Conservation (phyloP, 2,113 vertebrate genomes). For the Amphiprion ocellaris region DNA sequence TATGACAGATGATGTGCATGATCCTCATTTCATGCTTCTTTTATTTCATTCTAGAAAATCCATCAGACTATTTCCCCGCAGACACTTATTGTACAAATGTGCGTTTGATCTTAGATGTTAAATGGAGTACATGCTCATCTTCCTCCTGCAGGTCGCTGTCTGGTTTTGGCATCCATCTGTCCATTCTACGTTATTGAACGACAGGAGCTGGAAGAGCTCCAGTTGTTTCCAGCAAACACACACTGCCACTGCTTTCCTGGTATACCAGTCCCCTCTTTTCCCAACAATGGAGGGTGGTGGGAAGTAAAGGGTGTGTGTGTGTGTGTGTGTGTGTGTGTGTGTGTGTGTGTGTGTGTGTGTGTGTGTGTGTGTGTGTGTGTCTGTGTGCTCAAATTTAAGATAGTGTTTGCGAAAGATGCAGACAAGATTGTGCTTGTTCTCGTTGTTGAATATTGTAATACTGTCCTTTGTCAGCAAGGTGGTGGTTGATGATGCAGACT, state of each 20-base stretch:
- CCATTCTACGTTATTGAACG: slow-evolving; percentile 71
- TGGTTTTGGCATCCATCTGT: slow-evolving; percentile 64
- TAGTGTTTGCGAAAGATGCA: slow-evolving; percentile 7
- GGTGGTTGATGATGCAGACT: slow-evolving; percentile 22
- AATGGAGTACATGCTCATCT: slow-evolving; percentile 35
- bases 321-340: not conserved
- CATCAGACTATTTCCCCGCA: slow-evolving; percentile 1
- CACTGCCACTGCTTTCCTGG: slow-evolving; percentile 76
- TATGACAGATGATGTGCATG: not conserved
- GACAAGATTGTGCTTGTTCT: slow-evolving; percentile 16
- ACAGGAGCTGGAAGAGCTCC: slow-evolving; percentile 78
- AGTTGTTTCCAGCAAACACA: slow-evolving; percentile 81
- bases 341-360: not conserved
- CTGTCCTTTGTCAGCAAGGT: slow-evolving; percentile 31
- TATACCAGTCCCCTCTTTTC: slow-evolving; percentile 70
- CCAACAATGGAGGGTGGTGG: slow-evolving; percentile 68
- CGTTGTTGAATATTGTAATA: slow-evolving; percentile 3
- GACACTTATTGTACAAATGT: slow-evolving; percentile 16
- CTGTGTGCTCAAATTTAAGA: slow-evolving; percentile 22
- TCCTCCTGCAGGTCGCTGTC: slow-evolving; percentile 40
- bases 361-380: not conserved
- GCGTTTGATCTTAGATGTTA: slow-evolving; percentile 36
- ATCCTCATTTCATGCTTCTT: not conserved
- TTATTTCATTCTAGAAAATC: slow-evolving; percentile 13
- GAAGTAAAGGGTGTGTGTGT: slow-evolving; percentile 26